A percentile compares a stretch with the other conserved stretches of the same genome.
phyloP scores from a whole-genome alignment of 2,797 vertebrate genomes.

The Mus minutoides region DNA sequence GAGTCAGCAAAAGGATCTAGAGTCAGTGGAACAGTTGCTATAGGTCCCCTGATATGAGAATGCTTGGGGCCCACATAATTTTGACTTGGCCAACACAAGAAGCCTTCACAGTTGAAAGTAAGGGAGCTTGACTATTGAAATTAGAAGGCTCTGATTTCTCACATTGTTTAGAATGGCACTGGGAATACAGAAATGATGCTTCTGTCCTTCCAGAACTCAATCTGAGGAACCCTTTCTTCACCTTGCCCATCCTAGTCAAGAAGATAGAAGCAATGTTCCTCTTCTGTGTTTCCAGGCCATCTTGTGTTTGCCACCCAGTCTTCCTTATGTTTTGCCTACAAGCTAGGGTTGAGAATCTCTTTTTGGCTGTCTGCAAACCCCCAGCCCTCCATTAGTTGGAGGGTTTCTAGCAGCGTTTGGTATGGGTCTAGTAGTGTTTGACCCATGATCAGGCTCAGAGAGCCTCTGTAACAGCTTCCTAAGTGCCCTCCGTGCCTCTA shows the following conservation, averaged over 20 bases:
- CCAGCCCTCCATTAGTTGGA: background rate
- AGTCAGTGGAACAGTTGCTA: background rate
- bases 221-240: background rate
- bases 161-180: background rate
- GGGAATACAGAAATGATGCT: background rate
- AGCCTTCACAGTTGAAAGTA: background rate
- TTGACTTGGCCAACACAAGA: background rate
- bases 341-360: background rate
- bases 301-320: background rate
- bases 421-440: background rate
- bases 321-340: background rate
- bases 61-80: background rate
- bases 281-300: rapidly evolving
- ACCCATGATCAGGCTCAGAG: background rate
- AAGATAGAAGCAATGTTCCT: background rate
- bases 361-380: background rate
- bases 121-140: background rate
- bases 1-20: background rate
- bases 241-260: background rate
- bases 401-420: background rate
- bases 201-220: background rate
- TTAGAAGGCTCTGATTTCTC: constrained; percentile 11
- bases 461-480: background rate
- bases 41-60: background rate
- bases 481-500: rapidly evolving